Evolutionary conservation across 2,113 vertebrate species (phyloP).

Genomic region (chimpanzee (Pan troglodytes)): NHGRI_mPanTro3-v2.1_pri NC_086015.1:63384001-63384500

Average conservation of each 20-base stretch:
- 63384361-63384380: background rate
- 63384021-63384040: conserved; percentile 58
- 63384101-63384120: background rate
- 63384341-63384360: background rate
- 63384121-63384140: background rate
- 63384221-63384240: background rate
- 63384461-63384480: background rate
- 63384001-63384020: conserved; percentile 69
- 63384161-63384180: conserved; percentile 56
- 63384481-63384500: conserved; percentile 8
- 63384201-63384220: background rate
- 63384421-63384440: background rate
- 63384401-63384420: background rate
- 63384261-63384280: background rate
- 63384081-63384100: conserved; percentile 28
- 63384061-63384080: conserved; percentile 56
- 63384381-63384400: background rate
- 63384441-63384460: background rate
- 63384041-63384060: conserved; percentile 43
- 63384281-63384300: background rate
- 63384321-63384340: background rate
- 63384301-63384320: background rate
- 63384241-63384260: background rate
- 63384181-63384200: conserved; percentile 56
- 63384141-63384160: background rate